Evolutionary conservation across 2,888 invertebrate genomes (phyloP).

Genomic region (Lithophane ornitopus): DNA sequence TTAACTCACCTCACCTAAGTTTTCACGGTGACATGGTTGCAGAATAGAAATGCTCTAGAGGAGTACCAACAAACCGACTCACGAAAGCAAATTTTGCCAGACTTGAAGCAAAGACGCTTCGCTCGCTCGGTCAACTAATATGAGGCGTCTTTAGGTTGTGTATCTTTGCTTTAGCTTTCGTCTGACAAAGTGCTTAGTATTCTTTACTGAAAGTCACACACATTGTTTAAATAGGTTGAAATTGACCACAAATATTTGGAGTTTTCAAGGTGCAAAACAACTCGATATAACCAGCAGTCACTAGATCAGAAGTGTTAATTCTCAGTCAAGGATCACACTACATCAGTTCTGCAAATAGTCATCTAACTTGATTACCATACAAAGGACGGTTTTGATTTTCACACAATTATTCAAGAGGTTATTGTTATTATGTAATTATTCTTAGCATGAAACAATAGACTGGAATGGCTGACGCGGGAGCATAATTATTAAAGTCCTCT

Average conservation of each 20-base stretch:
- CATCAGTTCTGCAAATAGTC: background rate
- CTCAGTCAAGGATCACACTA: background rate
- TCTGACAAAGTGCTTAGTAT: background rate
- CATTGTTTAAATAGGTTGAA: too few species aligned
- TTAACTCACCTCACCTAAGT: too few species aligned
- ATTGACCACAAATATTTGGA: background rate
- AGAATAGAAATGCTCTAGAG: too few species aligned
- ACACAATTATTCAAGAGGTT: conserved; percentile 37
- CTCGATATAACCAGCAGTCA: background rate
- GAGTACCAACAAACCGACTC: too few species aligned
- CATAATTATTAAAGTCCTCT: conserved; percentile 27
- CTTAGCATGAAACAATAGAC: conserved; percentile 37
- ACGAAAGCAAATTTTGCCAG: too few species aligned
- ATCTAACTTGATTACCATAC: conserved; percentile 42
- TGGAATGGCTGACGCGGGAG: conserved; percentile 11
- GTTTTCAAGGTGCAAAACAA: background rate
- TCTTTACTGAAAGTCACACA: background rate
- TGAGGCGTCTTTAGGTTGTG: too few species aligned
- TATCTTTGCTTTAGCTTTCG: background rate
- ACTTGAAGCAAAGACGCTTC: too few species aligned
- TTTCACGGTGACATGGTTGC: too few species aligned
- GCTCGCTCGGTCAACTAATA: too few species aligned
- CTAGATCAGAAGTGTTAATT: background rate
- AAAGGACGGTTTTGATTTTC: conserved; percentile 39
- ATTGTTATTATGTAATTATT: conserved; percentile 21